Conservation (phyloP, 2,113 vertebrate species). For the Thomomys bottae region DNA sequence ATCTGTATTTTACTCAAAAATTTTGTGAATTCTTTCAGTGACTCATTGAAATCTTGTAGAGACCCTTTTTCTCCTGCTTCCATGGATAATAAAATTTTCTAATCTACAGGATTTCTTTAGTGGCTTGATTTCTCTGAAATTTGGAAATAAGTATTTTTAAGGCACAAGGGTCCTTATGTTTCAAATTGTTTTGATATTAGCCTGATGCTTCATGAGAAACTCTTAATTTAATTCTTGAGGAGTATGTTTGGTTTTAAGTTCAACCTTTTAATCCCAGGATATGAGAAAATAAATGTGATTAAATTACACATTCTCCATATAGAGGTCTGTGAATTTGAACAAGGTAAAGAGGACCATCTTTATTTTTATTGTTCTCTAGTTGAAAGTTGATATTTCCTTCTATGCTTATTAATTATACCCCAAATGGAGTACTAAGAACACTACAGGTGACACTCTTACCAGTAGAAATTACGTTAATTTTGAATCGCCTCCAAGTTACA, state of each 20-base stretch:
- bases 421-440: background rate
- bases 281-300: background rate
- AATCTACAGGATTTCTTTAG: background rate
- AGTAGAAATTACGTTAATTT: background rate
- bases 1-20: background rate
- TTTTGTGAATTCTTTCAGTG: background rate
- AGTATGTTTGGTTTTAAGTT: background rate
- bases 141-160: slow-evolving; percentile 15
- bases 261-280: background rate
- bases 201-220: background rate
- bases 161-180: background rate
- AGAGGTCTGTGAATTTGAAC: background rate
- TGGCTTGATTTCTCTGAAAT: slow-evolving; percentile 6
- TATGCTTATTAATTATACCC: background rate
- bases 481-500: background rate
- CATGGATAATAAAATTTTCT: background rate
- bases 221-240: background rate
- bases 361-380: background rate
- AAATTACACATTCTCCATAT: background rate
- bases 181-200: background rate
- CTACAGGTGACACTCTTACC: background rate
- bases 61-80: background rate
- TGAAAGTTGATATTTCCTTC: background rate
- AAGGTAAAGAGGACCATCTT: background rate
- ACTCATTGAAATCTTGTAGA: background rate